These are phyloP conservation scores for Cladopsammia gracilis DNA, from an alignment of 64 coral and sea anemone species.

Conservation along the genomic window DNA sequence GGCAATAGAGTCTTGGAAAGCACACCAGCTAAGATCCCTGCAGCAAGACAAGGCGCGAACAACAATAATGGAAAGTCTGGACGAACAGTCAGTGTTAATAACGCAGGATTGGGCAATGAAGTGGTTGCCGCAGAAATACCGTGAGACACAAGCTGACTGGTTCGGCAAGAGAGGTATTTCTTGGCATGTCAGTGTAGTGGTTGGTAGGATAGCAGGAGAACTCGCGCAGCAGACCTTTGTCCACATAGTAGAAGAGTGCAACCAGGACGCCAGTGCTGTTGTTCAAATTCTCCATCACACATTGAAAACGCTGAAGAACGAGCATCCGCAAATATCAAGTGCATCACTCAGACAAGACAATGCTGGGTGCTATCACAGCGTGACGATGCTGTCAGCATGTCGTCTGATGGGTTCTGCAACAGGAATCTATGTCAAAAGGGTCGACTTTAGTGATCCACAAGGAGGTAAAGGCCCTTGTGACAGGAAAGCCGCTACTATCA, in stretches of 20 bases:
- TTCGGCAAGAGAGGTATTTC: conserved; percentile 48
- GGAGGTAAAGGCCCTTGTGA: too few relatives aligned
- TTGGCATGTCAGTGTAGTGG: conserved; percentile 8
- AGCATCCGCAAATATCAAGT: conserved; percentile 35
- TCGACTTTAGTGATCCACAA: too few relatives aligned
- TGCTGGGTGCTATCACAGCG: conserved; percentile 45
- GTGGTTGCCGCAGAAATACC: conserved; percentile 14
- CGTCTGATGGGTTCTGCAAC: conserved; percentile 6
- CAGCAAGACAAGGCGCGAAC: conserved; percentile 32
- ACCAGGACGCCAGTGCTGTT: conserved; percentile 48
- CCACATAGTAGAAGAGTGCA: conserved; percentile 49
- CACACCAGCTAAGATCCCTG: conserved; percentile 37
- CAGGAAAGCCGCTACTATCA: too few relatives aligned
- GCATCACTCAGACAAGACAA: conserved; percentile 42
- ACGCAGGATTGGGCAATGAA: conserved; percentile 46
- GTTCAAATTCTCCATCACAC: conserved; percentile 48
- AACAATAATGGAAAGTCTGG: background rate
- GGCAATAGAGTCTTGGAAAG: conserved; percentile 34
- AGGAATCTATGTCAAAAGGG: too few relatives aligned
- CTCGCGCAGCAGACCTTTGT: conserved; percentile 25
- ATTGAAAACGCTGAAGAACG: conserved; percentile 21
- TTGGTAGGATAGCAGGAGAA: background rate
- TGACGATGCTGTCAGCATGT: conserved; percentile 40
- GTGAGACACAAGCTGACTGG: conserved; percentile 22
- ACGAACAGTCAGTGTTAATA: background rate